A percentile compares a stretch with the other conserved stretches of the same genome.
Conservation (phyloP, 2,888 invertebrate genomes). For the Eurois occulta region DNA sequence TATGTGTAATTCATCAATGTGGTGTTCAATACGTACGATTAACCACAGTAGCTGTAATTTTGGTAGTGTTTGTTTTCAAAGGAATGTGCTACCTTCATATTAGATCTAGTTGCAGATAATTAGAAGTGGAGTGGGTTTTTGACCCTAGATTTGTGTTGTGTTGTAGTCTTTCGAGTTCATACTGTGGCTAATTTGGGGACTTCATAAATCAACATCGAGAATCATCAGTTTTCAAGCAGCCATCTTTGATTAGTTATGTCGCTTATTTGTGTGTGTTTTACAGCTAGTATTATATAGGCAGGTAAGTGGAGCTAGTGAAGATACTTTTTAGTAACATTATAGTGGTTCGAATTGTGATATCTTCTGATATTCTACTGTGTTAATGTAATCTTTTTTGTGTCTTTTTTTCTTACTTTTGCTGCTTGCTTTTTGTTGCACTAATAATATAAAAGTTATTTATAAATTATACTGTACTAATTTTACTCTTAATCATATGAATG, state of each 20-base stretch:
- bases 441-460: not conserved
- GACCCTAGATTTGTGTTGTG: slow-evolving; percentile 1
- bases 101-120: not conserved
- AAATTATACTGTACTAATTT: not conserved
- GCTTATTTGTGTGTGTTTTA: slow-evolving; percentile 33
- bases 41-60: not conserved
- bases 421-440: slow-evolving; percentile 47
- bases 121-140: not conserved
- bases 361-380: not conserved
- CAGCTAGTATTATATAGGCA: not conserved
- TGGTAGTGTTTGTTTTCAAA: slow-evolving; percentile 7
- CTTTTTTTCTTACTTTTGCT: slow-evolving; percentile 18
- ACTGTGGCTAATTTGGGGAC: slow-evolving; percentile 3
- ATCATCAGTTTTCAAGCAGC: not conserved
- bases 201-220: not conserved
- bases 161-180: not conserved
- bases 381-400: not conserved
- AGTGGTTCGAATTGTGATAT: slow-evolving; percentile 22
- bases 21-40: slow-evolving; percentile 10
- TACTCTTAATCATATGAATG: not conserved
- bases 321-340: not conserved
- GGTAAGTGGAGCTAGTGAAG: not conserved
- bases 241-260: slow-evolving; percentile 4
- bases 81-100: slow-evolving; percentile 21
- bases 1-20: not conserved